A percentile compares a stretch with the other conserved stretches of the same genome.
These are phyloP conservation scores for Chromis chromis DNA, from an alignment of 2,797 vertebrate genomes.

Conservation along the genomic window DNA sequence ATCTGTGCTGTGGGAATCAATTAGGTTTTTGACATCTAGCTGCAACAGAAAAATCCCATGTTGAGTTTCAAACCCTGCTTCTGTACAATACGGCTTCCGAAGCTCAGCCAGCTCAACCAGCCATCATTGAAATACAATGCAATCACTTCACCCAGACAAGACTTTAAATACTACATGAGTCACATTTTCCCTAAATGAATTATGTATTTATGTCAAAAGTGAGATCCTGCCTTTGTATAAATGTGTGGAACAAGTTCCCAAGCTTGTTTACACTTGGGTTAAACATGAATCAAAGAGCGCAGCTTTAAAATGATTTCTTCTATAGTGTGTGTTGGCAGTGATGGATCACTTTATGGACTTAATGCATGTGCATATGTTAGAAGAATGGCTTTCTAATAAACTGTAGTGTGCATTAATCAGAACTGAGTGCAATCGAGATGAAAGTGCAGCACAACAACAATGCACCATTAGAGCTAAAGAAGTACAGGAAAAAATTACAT, in stretches of 20 bases:
- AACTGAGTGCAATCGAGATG: slow-evolving; percentile 16
- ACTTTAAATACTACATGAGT: slow-evolving; percentile 59
- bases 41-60: background rate
- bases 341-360: slow-evolving; percentile 17
- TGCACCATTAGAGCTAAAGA: slow-evolving; percentile 1
- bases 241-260: slow-evolving; percentile 58
- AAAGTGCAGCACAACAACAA: slow-evolving; percentile 37
- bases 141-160: slow-evolving; percentile 39
- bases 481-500: slow-evolving; percentile 2
- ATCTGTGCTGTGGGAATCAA: background rate
- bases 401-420: slow-evolving; percentile 31
- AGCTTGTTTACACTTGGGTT: slow-evolving; percentile 57
- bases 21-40: background rate
- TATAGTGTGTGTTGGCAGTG: slow-evolving; percentile 26
- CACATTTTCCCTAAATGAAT: slow-evolving; percentile 57
- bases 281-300: slow-evolving; percentile 47
- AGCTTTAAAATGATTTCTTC: slow-evolving; percentile 27
- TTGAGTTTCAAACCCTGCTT: background rate
- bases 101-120: background rate
- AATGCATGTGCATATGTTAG: slow-evolving; percentile 28
- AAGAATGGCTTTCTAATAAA: slow-evolving; percentile 37
- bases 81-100: background rate
- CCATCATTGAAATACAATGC: slow-evolving; percentile 47
- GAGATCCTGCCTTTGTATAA: slow-evolving; percentile 70
- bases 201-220: slow-evolving; percentile 55